Evolutionary conservation across 2,113 vertebrate genomes (phyloP), one percentile per base, ranked within the genome.

Genomic region (Cranoglanis bouderius): DNA sequence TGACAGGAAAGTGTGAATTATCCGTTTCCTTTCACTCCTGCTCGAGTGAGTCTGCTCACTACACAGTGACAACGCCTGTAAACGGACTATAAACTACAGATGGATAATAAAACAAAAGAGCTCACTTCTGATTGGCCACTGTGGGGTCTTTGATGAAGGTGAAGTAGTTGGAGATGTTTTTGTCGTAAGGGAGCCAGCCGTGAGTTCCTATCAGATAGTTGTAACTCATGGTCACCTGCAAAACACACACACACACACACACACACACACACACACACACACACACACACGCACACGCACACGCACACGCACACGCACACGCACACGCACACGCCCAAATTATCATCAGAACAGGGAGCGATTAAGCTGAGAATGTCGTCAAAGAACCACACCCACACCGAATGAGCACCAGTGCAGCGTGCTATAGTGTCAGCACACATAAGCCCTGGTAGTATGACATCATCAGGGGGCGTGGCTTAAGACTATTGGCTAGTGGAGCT

Each of bases 121-220:
- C 98, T 97, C 94, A 99, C 98, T 98, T 99, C 90, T 95, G 94
- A 95, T 97, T 98, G 93, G 97, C 96, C 87, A 99, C 97, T 13
- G 97, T 97, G 91, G 97, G 97, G 94, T 99, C 98, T 92, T 95
- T 99, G 88, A 98, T 97, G 94, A 99, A 99, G 38, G 98, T 99
- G 93, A 99, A 99, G 93, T 99, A 99, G 96, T 99, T 99, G 93
- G 98, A 99, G 92, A 99, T 98, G 92, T 95, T 98, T 95, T 96
- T 97, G 90, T 99, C 98, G 74, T 99, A 99, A 82, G 98, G 97
- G 87, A 99, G 95, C 98, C 98, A 99, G 55, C 98, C 98, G 29
- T 99, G 98, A 38, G 96, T 98, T 93, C 98, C 98, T 85, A 99
- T 94, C 92, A 99, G 72, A 19, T 95, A 97, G 92, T 97, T 97